Evolutionary conservation across 2,797 vertebrate genomes (phyloP), one percentile per base, ranked within the genome.

Genomic region (Eurystomus glaucurus): DNA sequence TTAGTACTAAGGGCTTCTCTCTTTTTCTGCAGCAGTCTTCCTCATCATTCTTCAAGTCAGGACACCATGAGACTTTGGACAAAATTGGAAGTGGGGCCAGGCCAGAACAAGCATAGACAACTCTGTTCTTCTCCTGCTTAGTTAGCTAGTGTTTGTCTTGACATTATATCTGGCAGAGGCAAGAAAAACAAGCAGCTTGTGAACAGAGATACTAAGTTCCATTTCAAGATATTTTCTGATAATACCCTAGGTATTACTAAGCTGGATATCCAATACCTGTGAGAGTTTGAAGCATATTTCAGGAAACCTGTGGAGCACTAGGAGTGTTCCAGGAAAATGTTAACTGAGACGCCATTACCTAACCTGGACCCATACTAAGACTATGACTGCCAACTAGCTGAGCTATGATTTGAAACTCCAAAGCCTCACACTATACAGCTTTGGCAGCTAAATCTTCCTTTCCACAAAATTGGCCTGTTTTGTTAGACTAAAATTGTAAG

Each of bases 321-420:
- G 3, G 11, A 71, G 11, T 17, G 15, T 92, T 88, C 88, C 74
- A 91, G 88, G 83, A 96, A 92, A 84, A 91, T 78, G 33, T 88
- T 92, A 84, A 51, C 76, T 41, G 72, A 92, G 83, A 90, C 70
- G 60, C 25, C 31, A 64, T 92, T 86, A 81, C 69, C 58, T 85
- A 93, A 85, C 66, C 50, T 79, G 81, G 75, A 65, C 14, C 10
- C n/a, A 31, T 35, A n/a, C 19, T 90, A 66, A 71, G 41, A 45
- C 39, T 58, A 48, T 28, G 62, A 51, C 41, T 95, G 77, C 72
- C 77, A 91, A 31, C 0, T 2, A 78, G 35, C n/a, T 75, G 35
- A 74, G 17, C 64, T 68, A 28, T 45, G 52, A 68, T 31, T 65
- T 86, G 83, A 71, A 71, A 22, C 31, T 88, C 65, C 80, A 80